phyloP scores from a whole-genome alignment of 2,888 invertebrate species.

The Pinctada fucata region DNA sequence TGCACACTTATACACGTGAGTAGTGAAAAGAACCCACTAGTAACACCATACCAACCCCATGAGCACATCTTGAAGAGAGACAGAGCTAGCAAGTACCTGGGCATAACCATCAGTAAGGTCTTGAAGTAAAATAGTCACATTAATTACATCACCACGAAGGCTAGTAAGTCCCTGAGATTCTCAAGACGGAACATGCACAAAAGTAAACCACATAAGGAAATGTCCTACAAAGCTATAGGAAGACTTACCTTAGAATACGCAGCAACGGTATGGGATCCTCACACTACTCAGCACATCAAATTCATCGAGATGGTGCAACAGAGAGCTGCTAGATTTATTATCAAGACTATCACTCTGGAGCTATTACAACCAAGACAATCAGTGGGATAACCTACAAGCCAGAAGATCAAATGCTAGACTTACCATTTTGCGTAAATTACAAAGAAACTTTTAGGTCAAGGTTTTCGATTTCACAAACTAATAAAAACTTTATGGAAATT shows the following conservation, averaged over 20 bases:
- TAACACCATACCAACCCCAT: conserved; percentile 1
- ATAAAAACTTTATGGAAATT: too few species aligned
- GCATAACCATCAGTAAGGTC: conserved; percentile 3
- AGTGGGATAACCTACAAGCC: too few species aligned
- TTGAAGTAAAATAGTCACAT: neutral
- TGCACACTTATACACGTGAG: neutral
- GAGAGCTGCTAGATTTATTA: too few species aligned
- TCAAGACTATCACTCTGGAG: too few species aligned
- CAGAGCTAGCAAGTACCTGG: neutral
- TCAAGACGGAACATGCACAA: neutral
- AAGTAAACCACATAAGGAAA: neutral
- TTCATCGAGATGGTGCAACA: too few species aligned
- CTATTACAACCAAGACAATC: too few species aligned
- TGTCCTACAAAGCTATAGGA: neutral
- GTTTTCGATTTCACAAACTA: too few species aligned
- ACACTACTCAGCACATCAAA: neutral
- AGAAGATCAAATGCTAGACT: too few species aligned
- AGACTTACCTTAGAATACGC: neutral
- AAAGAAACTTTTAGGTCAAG: too few species aligned
- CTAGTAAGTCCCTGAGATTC: neutral
- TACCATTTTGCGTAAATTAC: too few species aligned
- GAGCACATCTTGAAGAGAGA: neutral
- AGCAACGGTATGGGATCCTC: neutral
- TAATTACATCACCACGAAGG: neutral
- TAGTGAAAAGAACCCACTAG: neutral